Percentiles rank a stretch among this genome's conserved stretches.
phyloP scores from a whole-genome alignment of 2,888 invertebrate genomes.

The Camptogramma bilineatum region DNA sequence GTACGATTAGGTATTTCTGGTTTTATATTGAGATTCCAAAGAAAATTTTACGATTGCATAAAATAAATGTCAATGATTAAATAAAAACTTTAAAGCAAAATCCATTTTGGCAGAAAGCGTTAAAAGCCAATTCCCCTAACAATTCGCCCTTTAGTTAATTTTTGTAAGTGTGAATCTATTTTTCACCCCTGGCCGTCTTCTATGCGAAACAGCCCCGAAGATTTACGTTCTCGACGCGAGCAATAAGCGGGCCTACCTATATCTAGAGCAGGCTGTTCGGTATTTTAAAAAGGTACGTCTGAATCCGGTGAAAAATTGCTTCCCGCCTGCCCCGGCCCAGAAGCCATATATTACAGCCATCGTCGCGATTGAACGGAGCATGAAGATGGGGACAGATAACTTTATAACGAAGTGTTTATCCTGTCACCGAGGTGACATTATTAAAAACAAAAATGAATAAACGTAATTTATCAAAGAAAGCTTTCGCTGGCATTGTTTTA shows the following conservation, averaged over 20 bases:
- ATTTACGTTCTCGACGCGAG: slow-evolving; percentile 77
- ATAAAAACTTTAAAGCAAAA: not conserved
- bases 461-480: slow-evolving; percentile 14
- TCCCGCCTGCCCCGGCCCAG: slow-evolving; percentile 63
- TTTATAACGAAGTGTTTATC: slow-evolving; percentile 65
- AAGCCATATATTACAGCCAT: slow-evolving; percentile 73
- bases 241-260: slow-evolving; percentile 73
- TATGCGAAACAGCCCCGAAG: slow-evolving; percentile 65
- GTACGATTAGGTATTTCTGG: not conserved
- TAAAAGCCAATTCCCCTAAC: slow-evolving; percentile 33
- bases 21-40: not conserved
- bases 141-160: slow-evolving; percentile 65
- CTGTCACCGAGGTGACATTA: slow-evolving; percentile 45
- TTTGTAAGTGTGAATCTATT: slow-evolving; percentile 79
- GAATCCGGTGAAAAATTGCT: slow-evolving; percentile 81
- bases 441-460: slow-evolving; percentile 18
- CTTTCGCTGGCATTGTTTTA: not conserved
- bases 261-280: slow-evolving; percentile 66
- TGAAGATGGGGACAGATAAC: slow-evolving; percentile 71
- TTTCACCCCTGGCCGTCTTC: slow-evolving; percentile 68
- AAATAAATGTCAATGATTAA: not conserved
- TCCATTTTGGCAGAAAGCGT: slow-evolving; percentile 7
- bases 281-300: slow-evolving; percentile 81
- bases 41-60: not conserved
- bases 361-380: slow-evolving; percentile 66